A percentile compares a stretch with the other conserved stretches of the same genome.
These are phyloP conservation scores for Heterochromis multidens DNA, from an alignment of 2,113 vertebrate species.

Conservation along the genomic window DNA sequence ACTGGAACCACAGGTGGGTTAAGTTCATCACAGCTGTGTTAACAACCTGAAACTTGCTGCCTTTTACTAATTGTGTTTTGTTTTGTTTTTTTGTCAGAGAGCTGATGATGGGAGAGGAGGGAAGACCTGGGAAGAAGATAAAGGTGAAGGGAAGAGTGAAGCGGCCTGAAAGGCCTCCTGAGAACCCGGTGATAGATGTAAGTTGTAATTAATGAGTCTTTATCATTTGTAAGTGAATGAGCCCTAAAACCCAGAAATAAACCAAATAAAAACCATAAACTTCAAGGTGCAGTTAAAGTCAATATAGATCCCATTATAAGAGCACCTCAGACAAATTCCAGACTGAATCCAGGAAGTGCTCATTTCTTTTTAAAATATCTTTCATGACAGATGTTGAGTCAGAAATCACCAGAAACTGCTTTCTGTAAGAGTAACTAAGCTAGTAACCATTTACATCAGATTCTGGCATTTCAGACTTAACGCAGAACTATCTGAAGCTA, in stretches of 20 bases:
- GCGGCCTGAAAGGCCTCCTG: constrained; percentile 89
- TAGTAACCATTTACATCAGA: no score
- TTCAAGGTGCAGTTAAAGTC: no score
- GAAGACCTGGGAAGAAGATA: constrained; percentile 89
- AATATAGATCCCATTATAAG: no score
- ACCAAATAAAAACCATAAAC: no score
- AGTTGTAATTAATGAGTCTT: constrained; percentile 38
- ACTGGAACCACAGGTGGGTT: constrained; percentile 91
- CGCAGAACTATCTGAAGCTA: no score
- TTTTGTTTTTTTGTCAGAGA: constrained; percentile 78
- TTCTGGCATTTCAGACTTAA: no score
- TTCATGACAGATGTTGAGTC: no score
- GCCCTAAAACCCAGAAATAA: neutral
- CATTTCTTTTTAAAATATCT: no score
- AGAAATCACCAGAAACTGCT: no score
- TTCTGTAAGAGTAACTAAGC: no score
- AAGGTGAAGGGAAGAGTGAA: constrained; percentile 87
- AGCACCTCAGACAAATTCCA: no score
- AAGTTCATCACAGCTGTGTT: accelerated
- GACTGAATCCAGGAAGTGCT: no score
- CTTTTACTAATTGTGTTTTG: neutral
- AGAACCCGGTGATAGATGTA: constrained; percentile 93
- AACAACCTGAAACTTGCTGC: accelerated
- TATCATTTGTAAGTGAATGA: neutral
- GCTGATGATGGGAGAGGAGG: constrained; percentile 97